Evolutionary conservation across 1,140 invertebrate species (phyloP), one percentile per base, ranked within the genome.

Genomic region (Tetragnatha versicolor): DNA sequence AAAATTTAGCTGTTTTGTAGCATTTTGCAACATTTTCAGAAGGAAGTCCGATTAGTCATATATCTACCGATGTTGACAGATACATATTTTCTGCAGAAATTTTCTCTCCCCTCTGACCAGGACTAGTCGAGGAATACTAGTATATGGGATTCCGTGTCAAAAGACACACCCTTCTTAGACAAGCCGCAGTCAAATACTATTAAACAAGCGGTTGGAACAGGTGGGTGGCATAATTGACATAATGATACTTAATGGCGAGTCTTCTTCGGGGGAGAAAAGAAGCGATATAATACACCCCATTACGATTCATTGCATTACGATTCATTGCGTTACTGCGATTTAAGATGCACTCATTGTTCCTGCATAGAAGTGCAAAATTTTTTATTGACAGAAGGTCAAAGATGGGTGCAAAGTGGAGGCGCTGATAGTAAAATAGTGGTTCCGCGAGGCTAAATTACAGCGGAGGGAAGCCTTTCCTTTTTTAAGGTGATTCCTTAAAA

Each of bases 161-260:
- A n/a, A n/a, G n/a, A n/a, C n/a, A n/a, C n/a, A n/a, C n/a, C n/a
- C n/a, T n/a, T n/a, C n/a, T n/a, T n/a, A n/a, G n/a, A n/a, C n/a
- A n/a, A n/a, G n/a, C n/a, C n/a, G n/a, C n/a, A n/a, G n/a, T n/a
- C n/a, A n/a, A n/a, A n/a, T n/a, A n/a, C n/a, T n/a, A n/a, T n/a
- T n/a, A n/a, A n/a, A 53, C 14, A 53, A 69, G 47, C 37, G 45
- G 66, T 45, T 33, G 49, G 47, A 45, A 51, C 17, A 69, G 17
- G 20, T 53, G 22, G 39, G 20, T 53, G 35, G 22, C 33, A 53
- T 49, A 31, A 69, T 47, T 69, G 66, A 69, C 66, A 53, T 69
- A 69, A 69, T 69, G 29, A 69, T 69, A 69, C 66, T 69, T 69
- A 69, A 69, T 69, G 9, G 49, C 27, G 4, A 45, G 31, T 53